Conservation (phyloP, 2,113 vertebrate species). For the Tretioscincus oriximinensis region DNA sequence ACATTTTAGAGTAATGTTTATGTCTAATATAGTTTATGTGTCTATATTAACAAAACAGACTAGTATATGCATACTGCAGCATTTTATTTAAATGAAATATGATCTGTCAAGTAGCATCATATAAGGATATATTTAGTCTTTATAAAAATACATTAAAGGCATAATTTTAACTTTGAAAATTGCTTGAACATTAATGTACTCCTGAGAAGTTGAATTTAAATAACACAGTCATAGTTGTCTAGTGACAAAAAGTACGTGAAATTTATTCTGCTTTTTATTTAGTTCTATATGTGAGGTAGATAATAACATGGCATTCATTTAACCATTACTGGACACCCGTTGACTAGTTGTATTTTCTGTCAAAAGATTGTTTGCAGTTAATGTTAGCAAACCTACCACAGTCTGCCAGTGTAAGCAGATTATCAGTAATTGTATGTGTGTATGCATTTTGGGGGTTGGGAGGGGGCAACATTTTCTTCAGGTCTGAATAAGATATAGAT, state of each 20-base stretch:
- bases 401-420: slow-evolving; percentile 90
- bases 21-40: slow-evolving; percentile 47
- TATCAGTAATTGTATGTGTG: slow-evolving; percentile 94
- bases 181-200: slow-evolving; percentile 58
- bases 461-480: slow-evolving; percentile 86
- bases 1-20: slow-evolving; percentile 40
- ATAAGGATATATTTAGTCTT: slow-evolving; percentile 57
- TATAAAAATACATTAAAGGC: slow-evolving; percentile 57
- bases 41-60: slow-evolving; percentile 49
- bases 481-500: slow-evolving; percentile 90
- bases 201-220: slow-evolving; percentile 59
- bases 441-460: slow-evolving; percentile 86
- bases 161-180: slow-evolving; percentile 56
- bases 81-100: slow-evolving; percentile 55
- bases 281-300: slow-evolving; percentile 86
- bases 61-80: slow-evolving; percentile 25
- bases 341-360: slow-evolving; percentile 86
- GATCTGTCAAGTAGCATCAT: slow-evolving; percentile 50
- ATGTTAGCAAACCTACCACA: slow-evolving; percentile 89
- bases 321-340: slow-evolving; percentile 90
- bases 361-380: slow-evolving; percentile 91
- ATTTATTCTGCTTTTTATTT: slow-evolving; percentile 79
- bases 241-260: slow-evolving; percentile 70
- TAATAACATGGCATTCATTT: slow-evolving; percentile 87
- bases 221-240: slow-evolving; percentile 63